These are phyloP conservation scores for Tiliqua scincoides DNA, from an alignment of 2,113 vertebrate species.

Conservation along the genomic window DNA sequence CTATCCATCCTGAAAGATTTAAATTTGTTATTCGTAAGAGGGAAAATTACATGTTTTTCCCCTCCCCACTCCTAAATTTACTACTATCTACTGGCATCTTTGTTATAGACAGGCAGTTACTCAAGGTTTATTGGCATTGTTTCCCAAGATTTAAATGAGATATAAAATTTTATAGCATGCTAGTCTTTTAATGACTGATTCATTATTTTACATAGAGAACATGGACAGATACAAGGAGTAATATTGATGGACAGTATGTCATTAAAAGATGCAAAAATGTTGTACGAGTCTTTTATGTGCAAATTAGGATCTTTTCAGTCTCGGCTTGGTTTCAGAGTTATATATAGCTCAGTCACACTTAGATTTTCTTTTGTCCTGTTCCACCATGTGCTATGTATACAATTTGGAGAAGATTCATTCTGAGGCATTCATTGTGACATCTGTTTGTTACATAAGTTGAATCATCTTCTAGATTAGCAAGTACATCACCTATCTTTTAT, in stretches of 20 bases:
- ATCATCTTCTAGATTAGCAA: background rate
- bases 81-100: conserved; percentile 63
- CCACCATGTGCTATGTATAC: background rate
- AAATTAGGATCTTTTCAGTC: conserved; percentile 40
- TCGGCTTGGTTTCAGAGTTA: background rate
- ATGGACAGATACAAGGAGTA: conserved; percentile 62
- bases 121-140: conserved; percentile 78
- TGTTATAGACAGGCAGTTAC: conserved; percentile 72
- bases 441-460: background rate
- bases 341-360: conserved; percentile 1
- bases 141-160: conserved; percentile 76
- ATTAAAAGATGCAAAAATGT: conserved; percentile 66
- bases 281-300: conserved; percentile 48
- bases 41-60: conserved; percentile 56
- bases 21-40: conserved; percentile 63
- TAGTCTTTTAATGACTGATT: conserved; percentile 75
- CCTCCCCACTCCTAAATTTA: conserved; percentile 54
- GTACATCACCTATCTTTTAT: background rate
- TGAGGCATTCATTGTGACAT: background rate
- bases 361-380: no score
- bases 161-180: conserved; percentile 74
- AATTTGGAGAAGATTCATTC: background rate
- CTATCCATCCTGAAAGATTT: conserved; percentile 42
- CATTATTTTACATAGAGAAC: conserved; percentile 72
- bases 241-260: conserved; percentile 67